phyloP scores from a whole-genome alignment of 2,797 vertebrate genomes.

The Anguilla megastoma region DNA sequence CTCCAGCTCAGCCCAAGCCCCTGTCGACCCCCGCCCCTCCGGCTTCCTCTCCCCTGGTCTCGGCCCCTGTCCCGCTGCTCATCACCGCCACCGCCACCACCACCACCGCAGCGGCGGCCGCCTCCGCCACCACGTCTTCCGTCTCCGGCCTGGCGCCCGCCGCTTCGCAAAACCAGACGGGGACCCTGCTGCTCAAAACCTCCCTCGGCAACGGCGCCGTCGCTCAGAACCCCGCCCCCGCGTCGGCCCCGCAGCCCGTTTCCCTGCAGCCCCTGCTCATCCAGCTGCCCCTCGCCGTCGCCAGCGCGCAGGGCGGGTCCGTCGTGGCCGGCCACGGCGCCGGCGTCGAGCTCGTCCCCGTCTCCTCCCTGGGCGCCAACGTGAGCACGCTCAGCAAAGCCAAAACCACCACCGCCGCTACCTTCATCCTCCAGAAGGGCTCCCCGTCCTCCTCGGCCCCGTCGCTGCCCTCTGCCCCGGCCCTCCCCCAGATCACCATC shows the following conservation, averaged over 20 bases:
- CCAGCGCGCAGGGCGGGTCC: conserved; percentile 9
- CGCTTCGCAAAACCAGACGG: conserved; percentile 17
- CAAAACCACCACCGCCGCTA: neutral
- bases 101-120: conserved; percentile 48
- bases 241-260: conserved; percentile 67
- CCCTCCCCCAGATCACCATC: conserved; percentile 1
- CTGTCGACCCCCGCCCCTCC: conserved; percentile 66
- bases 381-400: conserved; percentile 6
- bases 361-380: conserved; percentile 18
- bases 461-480: neutral
- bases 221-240: conserved; percentile 37
- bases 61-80: conserved; percentile 69
- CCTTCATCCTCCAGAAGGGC: conserved; percentile 24
- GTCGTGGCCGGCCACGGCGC: conserved; percentile 24
- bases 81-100: conserved; percentile 51
- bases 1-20: conserved; percentile 58
- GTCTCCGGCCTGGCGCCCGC: conserved; percentile 51
- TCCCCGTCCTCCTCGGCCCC: neutral
- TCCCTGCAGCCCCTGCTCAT: conserved; percentile 60
- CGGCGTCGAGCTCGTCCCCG: conserved; percentile 28
- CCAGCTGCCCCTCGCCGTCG: conserved; percentile 34
- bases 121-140: conserved; percentile 64
- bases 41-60: conserved; percentile 59
- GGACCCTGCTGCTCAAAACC: conserved; percentile 26
- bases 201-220: neutral